Evolutionary conservation across 2,888 invertebrate species (phyloP).

Genomic region (Melinaea marsaeus): DNA sequence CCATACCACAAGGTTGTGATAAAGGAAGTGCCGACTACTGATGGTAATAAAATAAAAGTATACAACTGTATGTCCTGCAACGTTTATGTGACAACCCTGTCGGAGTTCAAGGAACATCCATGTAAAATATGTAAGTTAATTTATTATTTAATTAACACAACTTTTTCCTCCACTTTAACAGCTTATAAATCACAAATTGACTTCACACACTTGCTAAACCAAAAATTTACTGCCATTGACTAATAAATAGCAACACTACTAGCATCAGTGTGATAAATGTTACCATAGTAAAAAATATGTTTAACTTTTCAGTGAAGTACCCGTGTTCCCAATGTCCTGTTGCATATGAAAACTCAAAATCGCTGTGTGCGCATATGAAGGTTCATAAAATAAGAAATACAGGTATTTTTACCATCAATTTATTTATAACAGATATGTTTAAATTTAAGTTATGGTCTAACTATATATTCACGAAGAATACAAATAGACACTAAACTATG

Average conservation of each 20-base stretch:
- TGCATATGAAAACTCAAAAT: slow-evolving; percentile 73
- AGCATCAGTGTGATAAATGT: background rate
- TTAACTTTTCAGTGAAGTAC: slow-evolving; percentile 59
- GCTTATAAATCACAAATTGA: too few species aligned
- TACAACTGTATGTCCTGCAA: slow-evolving; percentile 61
- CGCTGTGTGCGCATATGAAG: slow-evolving; percentile 80
- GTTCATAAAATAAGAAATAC: slow-evolving; percentile 63
- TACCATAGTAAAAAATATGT: background rate
- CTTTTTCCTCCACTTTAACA: too few species aligned
- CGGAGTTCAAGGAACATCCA: slow-evolving; percentile 55
- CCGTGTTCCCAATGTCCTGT: slow-evolving; percentile 69
- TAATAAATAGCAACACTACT: background rate
- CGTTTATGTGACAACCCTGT: slow-evolving; percentile 48
- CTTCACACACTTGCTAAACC: too few species aligned
- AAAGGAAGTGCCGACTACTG: slow-evolving; percentile 48
- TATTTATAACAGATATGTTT: too few species aligned
- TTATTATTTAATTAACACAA: too few species aligned
- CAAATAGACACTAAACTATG: too few species aligned
- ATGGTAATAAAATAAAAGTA: slow-evolving; percentile 49
- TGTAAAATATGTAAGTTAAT: slow-evolving; percentile 59
- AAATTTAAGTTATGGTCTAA: too few species aligned
- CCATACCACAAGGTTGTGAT: slow-evolving; percentile 59
- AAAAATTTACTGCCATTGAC: too few species aligned
- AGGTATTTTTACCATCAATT: slow-evolving; percentile 35
- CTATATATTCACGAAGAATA: too few species aligned